phyloP scores from a whole-genome alignment of 1,140 invertebrate genomes.

The Monomorium pharaonis region DNA sequence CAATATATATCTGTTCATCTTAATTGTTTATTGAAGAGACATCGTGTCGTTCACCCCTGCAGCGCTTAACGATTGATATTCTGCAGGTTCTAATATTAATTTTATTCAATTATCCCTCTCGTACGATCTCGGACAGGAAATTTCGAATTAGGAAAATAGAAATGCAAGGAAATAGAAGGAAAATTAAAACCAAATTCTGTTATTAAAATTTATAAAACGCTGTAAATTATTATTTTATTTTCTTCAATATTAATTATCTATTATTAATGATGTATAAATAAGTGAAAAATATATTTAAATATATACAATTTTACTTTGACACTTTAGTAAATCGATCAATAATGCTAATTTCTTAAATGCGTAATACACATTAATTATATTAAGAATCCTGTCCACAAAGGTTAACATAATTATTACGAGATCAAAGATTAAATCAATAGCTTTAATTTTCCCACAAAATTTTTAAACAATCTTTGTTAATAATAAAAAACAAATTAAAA shows the following conservation, averaged over 20 bases:
- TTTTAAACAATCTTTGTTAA: background rate
- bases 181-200: background rate
- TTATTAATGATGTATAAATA: background rate
- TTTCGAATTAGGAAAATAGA: background rate
- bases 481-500: background rate
- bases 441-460: background rate
- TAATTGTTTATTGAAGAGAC: background rate
- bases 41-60: background rate
- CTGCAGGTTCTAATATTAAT: background rate
- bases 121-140: background rate
- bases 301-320: background rate
- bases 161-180: background rate
- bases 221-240: background rate
- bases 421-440: background rate
- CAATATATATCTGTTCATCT: background rate
- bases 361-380: too few relatives aligned
- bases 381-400: background rate
- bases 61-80: background rate
- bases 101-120: background rate
- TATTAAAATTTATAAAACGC: constrained; percentile 7
- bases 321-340: background rate
- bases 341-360: background rate
- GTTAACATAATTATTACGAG: background rate
- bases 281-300: background rate
- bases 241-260: background rate